These are phyloP conservation scores for Melipona quadrifasciata DNA, from an alignment of 1,140 invertebrate genomes.

Conservation along the genomic window DNA sequence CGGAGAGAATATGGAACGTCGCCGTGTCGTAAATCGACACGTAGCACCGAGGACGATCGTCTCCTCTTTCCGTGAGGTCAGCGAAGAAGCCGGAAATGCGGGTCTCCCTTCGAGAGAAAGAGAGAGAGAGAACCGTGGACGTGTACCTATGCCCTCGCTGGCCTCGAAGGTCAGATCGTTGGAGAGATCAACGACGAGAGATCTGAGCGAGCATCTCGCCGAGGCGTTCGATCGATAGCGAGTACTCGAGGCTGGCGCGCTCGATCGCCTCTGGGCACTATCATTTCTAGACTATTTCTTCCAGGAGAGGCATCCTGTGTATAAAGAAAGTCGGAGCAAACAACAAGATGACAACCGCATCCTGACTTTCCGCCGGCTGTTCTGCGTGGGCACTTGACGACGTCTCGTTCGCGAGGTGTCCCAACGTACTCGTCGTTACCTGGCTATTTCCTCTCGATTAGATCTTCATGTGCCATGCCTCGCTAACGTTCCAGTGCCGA, in stretches of 20 bases:
- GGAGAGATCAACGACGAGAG: constrained; percentile 14
- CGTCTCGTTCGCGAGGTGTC: constrained; percentile 5
- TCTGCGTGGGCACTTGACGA: constrained; percentile 33
- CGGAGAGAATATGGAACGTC: constrained; percentile 60
- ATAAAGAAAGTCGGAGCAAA: constrained; percentile 17
- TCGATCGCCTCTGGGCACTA: constrained; percentile 48
- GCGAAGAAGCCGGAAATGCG: constrained; percentile 63
- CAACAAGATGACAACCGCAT: constrained; percentile 26
- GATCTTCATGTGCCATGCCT: not conserved
- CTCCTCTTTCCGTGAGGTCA: constrained; percentile 57
- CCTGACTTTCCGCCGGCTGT: constrained; percentile 26
- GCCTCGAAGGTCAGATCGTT: constrained; percentile 24
- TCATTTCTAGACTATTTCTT: not conserved
- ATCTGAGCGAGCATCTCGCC: constrained; percentile 47
- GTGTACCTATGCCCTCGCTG: constrained; percentile 26
- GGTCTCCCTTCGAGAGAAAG: constrained; percentile 37
- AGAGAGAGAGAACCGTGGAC: not conserved
- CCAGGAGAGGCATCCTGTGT: not conserved
- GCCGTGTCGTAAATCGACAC: constrained; percentile 59
- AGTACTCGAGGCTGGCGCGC: constrained; percentile 25
- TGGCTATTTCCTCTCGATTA: constrained; percentile 12
- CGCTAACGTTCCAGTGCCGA: not conserved
- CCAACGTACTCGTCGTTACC: constrained; percentile 9
- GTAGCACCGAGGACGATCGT: constrained; percentile 31
- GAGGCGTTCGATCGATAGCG: constrained; percentile 61